Evolutionary conservation across 2,797 vertebrate genomes (phyloP).

Genomic region (Lerista edwardsae): DNA sequence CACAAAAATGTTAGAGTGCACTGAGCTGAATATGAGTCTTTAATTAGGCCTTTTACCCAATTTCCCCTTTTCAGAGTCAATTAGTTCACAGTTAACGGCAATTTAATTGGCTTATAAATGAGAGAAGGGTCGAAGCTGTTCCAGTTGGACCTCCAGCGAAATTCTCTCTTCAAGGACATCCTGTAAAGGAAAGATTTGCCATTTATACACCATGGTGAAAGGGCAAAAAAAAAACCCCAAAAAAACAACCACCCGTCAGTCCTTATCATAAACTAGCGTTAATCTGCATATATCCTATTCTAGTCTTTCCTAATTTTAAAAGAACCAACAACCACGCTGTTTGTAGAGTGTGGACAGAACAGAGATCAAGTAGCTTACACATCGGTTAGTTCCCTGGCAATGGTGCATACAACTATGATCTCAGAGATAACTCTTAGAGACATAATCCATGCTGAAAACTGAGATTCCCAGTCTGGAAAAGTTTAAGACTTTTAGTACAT

Average conservation of each 20-base stretch:
- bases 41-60: conserved; percentile 76
- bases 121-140: conserved; percentile 98
- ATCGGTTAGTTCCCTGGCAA: background rate
- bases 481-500: background rate
- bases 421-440: background rate
- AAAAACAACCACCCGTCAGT: too few relatives aligned
- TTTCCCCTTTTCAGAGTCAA: conserved; percentile 75
- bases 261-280: conserved; percentile 6
- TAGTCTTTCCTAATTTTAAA: background rate
- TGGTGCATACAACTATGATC: background rate
- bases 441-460: background rate
- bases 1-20: conserved; percentile 78
- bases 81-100: conserved; percentile 81
- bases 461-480: background rate
- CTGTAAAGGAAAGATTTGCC: conserved; percentile 77
- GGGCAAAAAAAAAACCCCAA: background rate
- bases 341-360: background rate
- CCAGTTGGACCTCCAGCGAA: conserved; percentile 98
- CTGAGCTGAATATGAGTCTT: conserved; percentile 76
- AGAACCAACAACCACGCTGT: too few relatives aligned
- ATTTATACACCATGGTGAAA: conserved; percentile 42
- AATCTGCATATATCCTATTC: accelerated
- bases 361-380: background rate
- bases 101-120: conserved; percentile 89
- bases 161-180: conserved; percentile 99